Percentiles rank a stretch among this genome's conserved stretches.
These are phyloP conservation scores for Ashinkailepas kermadecensis DNA, from an alignment of 2,888 invertebrate genomes.

Conservation along the genomic window DNA sequence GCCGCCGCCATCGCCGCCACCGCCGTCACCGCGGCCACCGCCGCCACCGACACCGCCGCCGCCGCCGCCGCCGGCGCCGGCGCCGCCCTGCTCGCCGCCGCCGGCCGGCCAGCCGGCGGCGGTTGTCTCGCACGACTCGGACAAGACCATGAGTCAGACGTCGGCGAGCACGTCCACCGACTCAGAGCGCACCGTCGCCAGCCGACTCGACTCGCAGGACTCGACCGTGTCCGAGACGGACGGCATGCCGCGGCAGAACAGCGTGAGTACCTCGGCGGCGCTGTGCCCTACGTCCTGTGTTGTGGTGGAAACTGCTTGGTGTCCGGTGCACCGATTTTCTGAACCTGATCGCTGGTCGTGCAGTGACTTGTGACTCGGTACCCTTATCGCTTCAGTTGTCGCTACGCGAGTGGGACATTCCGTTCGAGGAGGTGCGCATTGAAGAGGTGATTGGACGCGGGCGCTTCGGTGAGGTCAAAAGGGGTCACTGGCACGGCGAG, in stretches of 20 bases:
- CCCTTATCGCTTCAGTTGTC: constrained; percentile 44
- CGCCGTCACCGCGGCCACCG: constrained; percentile 24
- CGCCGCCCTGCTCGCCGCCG: constrained; percentile 30
- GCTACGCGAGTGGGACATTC: constrained; percentile 95
- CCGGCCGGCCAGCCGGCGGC: constrained; percentile 26
- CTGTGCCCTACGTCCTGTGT: too few species aligned
- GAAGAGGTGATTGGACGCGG: constrained; percentile 84
- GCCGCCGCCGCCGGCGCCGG: constrained; percentile 23
- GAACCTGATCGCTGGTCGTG: too few species aligned
- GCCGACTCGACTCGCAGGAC: constrained; percentile 64
- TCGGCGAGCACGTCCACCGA: constrained; percentile 53
- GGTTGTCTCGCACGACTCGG: constrained; percentile 30
- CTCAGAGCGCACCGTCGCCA: constrained; percentile 67
- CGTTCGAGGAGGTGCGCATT: constrained; percentile 84
- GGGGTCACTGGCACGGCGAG: constrained; percentile 96
- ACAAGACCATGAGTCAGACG: constrained; percentile 32
- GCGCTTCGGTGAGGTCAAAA: constrained; percentile 87
- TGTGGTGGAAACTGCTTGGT: too few species aligned
- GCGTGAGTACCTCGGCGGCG: background rate
- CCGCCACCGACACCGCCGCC: background rate
- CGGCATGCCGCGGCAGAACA: constrained; percentile 13
- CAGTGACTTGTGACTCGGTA: too few species aligned
- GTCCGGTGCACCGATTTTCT: too few species aligned
- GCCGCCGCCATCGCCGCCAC: constrained; percentile 25
- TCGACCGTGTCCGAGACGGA: constrained; percentile 54